phyloP scores from a whole-genome alignment of 2,113 vertebrate genomes.

The Crypturellus undulatus region DNA sequence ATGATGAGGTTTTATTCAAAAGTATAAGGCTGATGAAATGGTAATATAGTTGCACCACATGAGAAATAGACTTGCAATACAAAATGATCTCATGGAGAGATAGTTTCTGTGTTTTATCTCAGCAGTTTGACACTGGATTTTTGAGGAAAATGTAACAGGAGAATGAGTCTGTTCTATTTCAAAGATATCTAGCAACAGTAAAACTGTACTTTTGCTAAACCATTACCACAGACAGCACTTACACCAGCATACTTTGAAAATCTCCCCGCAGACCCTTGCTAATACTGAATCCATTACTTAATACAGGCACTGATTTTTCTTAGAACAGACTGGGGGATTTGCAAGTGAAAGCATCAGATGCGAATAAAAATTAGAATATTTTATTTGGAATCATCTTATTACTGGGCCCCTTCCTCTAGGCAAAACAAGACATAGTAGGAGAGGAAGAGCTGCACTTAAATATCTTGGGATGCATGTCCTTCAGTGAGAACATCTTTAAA shows the following conservation, averaged over 20 bases:
- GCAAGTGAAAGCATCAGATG: not conserved
- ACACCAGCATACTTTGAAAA: not conserved
- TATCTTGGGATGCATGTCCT: not conserved
- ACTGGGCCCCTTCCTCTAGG: not conserved
- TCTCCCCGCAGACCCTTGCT: not conserved
- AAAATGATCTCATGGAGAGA: not conserved
- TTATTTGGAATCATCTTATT: not conserved
- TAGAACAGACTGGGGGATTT: not conserved
- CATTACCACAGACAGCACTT: not conserved
- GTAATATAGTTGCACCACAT: not conserved
- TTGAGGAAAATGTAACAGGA: not conserved
- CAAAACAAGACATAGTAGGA: accelerated
- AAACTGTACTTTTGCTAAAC: not conserved
- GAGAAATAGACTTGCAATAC: not conserved
- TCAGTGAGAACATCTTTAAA: not conserved
- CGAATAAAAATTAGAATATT: not conserved
- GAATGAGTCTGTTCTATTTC: not conserved
- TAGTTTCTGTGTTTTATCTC: not conserved
- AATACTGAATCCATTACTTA: not conserved
- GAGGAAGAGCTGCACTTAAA: not conserved
- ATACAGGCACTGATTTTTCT: not conserved
- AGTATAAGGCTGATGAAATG: not conserved
- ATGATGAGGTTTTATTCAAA: not conserved
- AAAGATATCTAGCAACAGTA: not conserved
- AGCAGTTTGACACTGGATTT: not conserved